Base-by-base conservation (phyloP, 2,888 invertebrate genomes). In the Drosophila nigricruria region DNA sequence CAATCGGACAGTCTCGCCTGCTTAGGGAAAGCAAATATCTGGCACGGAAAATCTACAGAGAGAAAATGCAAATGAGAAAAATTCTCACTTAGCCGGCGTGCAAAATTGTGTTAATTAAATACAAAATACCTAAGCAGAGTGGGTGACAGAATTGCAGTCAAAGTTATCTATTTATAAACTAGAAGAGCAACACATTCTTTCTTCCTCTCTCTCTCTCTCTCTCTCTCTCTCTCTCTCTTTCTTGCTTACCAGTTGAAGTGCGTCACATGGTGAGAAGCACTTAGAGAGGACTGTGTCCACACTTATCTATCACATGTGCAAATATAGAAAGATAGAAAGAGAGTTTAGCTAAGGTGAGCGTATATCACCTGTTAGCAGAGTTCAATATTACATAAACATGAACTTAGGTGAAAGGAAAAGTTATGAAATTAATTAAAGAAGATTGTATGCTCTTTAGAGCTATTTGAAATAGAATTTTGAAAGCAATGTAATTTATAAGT, bases 41-140 rank as follows among this genome's bases (percentile, higher is more conserved):
- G 71, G 89, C 63, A 63, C 89, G 73, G 67, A 70, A 59, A 69
- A 61, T 62, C 59, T 43, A 43, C 14, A 43, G 23, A 14, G 20
- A 14, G 43, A 16, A 72, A 66, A 54, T 82, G 80, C 47, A 67
- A 73, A 65, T 67, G 63, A 70, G 49, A 73, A 10, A 70, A n/a
- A 62, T 18, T 62, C 56, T 71, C 59, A 56, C 68, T 71, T 64
- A 65, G 75, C 67, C 69, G 61, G 65, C 63, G 45, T 56, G 62
- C 47, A 36, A 62, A 62, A 72, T 60, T 53, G 73, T 80, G 87
- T 71, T 87, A 84, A 84, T 89, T 84, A 54, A 63, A 87, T 58
- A 68, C 67, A 53, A 77, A 77, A 79, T 42, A 52, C 50, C 27
- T 36, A 30, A 43, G 67, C 66, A 54, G 69, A 71, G 68, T 49